phyloP scores from a whole-genome alignment of 2,797 vertebrate genomes.

The Trematomus bernacchii region DNA sequence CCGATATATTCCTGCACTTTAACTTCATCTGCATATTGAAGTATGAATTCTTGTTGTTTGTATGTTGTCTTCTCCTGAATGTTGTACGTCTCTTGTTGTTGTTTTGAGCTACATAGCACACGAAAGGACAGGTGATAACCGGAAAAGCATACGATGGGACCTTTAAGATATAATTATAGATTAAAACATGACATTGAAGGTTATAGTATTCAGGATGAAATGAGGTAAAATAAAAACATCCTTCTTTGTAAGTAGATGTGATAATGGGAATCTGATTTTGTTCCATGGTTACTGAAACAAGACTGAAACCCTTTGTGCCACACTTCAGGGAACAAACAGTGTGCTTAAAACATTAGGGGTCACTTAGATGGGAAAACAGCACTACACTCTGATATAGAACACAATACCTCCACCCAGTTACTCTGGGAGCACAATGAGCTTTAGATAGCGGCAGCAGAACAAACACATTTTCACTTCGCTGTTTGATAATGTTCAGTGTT shows the following conservation, averaged over 20 bases:
- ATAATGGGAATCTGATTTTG: conserved; percentile 12
- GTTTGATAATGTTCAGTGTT: conserved; percentile 45
- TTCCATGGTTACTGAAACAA: conserved; percentile 9
- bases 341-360: conserved; percentile 46
- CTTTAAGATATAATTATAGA: neutral
- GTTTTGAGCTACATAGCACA: no score
- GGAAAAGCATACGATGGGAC: no score
- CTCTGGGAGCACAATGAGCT: conserved; percentile 46
- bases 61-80: no score
- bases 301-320: conserved; percentile 22
- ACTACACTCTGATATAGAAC: conserved; percentile 25
- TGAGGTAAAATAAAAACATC: neutral
- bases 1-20: no score
- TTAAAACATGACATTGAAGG: neutral
- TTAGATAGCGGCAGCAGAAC: conserved; percentile 52
- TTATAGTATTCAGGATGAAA: neutral
- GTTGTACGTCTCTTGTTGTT: no score
- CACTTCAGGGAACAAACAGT: conserved; percentile 34
- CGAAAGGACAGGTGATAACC: no score
- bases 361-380: conserved; percentile 49
- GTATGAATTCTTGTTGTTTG: no score
- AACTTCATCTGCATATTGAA: no score
- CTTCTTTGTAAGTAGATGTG: neutral
- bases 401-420: conserved; percentile 38
- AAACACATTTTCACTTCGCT: conserved; percentile 50